Base-by-base conservation (phyloP, 2,113 vertebrate species). In the Sylvietta virens region DNA sequence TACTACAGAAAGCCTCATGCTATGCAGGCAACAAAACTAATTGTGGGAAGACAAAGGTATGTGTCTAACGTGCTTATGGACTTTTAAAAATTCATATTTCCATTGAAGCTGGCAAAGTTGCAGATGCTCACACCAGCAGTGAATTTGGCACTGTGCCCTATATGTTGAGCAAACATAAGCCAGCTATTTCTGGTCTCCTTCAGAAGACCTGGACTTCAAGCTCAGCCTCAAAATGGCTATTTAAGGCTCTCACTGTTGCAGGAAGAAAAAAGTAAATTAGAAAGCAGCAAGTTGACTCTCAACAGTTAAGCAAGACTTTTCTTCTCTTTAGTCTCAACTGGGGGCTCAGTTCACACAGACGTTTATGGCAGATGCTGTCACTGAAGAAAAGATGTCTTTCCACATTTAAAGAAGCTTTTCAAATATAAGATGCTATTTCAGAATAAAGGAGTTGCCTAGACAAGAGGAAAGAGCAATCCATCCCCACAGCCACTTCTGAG, bases 21-120 rank as follows among this genome's bases (percentile, higher is more conserved):
- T 86, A 96, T 80, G 86, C 79, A 92, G 95, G 90, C 73, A 87
- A 95, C 91, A 92, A 97, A 95, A 96, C 77, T 92, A 95, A 97
- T 95, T 95, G 92, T 95, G 70, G 53, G 51, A 91, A 95, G 95
- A 91, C 94, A 96, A 96, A 97, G 90, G 95, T 95, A 94, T 96
- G 88, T 83, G 88, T 96, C 92, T 96, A 96, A 96, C 92, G 9
- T 86, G 93, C 96, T 97, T 95, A 95, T 48, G 88, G 93, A 96
- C 90, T 94, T 94, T 58, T 67, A 86, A 90, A 97, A 93, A 95
- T 86, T 92, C 74, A 27, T 88, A 92, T 94, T 93, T 97, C 77
- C 85, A n/a, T 74, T 78, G 81, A 92, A 93, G 92, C 85, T 94
- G 93, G 87, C 82, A 74, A 92, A 83, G 69, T 88, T 93, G 70